phyloP scores from a whole-genome alignment of 2,888 invertebrate species.

The Tetrapedia diversipes region DNA sequence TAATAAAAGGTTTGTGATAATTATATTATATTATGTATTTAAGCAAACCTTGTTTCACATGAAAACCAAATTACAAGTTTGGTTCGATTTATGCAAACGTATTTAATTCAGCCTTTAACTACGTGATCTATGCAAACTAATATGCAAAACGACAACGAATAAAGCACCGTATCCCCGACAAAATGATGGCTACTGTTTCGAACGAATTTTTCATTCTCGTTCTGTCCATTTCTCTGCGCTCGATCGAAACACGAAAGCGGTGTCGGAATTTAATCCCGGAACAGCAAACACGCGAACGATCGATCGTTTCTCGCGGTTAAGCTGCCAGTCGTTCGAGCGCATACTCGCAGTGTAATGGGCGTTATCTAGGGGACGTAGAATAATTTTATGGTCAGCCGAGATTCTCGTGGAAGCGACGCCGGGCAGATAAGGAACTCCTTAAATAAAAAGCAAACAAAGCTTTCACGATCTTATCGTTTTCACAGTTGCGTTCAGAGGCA shows the following conservation, averaged over 20 bases:
- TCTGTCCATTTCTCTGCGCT: too few relatives aligned
- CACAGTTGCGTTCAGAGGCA: constrained; percentile 1
- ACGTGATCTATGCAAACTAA: too few relatives aligned
- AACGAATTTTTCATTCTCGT: neutral
- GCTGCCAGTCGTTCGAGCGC: constrained; percentile 2
- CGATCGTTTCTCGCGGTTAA: constrained; percentile 21
- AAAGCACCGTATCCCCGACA: neutral
- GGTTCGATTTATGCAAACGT: too few relatives aligned
- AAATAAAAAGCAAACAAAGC: constrained; percentile 33
- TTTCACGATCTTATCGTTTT: constrained; percentile 26
- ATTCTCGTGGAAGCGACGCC: constrained; percentile 20
- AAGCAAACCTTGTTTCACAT: too few relatives aligned
- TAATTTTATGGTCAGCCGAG: constrained; percentile 32
- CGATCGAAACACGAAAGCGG: constrained; percentile 29
- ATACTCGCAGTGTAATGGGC: constrained; percentile 14
- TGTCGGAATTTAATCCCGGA: constrained; percentile 51
- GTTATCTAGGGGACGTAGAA: constrained; percentile 41
- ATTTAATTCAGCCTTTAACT: too few relatives aligned
- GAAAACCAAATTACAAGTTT: too few relatives aligned
- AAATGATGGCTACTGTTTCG: constrained; percentile 22
- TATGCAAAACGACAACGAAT: constrained; percentile 12
- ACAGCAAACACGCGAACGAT: constrained; percentile 40
- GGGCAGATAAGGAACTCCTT: constrained; percentile 31
- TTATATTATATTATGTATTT: too few relatives aligned
- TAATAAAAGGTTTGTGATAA: too few relatives aligned